A percentile compares a stretch with the other conserved stretches of the same genome.
These are phyloP conservation scores for Metopolophium dirhodum DNA, from an alignment of 1,140 invertebrate genomes.

Conservation along the genomic window DNA sequence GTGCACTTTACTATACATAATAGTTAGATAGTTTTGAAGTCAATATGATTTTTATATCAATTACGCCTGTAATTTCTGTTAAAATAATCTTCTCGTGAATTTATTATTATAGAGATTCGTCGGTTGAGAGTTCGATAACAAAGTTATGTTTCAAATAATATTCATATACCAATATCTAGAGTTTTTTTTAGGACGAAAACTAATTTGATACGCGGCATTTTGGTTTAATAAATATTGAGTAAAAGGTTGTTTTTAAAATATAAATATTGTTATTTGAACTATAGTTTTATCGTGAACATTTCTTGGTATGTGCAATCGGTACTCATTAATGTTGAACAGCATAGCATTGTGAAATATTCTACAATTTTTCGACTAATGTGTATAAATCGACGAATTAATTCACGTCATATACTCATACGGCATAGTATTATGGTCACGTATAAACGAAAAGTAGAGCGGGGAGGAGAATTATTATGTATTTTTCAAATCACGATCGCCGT, in stretches of 20 bases:
- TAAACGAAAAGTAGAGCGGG: background rate
- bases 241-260: background rate
- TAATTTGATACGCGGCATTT: background rate
- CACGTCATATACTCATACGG: background rate
- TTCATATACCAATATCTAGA: background rate
- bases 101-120: background rate
- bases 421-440: background rate
- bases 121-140: background rate
- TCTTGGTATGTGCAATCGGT: background rate
- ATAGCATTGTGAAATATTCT: background rate
- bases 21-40: background rate
- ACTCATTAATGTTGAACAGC: background rate
- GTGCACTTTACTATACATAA: background rate
- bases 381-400: slow-evolving; percentile 5
- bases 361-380: background rate
- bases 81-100: background rate
- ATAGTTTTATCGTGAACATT: background rate
- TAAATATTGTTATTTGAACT: background rate
- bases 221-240: background rate
- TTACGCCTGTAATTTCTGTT: background rate
- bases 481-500: background rate
- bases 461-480: background rate
- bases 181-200: background rate
- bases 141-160: background rate
- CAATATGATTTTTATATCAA: background rate